A percentile compares a stretch with the other conserved stretches of the same genome.
Evolutionary conservation across 2,888 invertebrate species (phyloP).

Genomic region (Xylota sylvarum): DNA sequence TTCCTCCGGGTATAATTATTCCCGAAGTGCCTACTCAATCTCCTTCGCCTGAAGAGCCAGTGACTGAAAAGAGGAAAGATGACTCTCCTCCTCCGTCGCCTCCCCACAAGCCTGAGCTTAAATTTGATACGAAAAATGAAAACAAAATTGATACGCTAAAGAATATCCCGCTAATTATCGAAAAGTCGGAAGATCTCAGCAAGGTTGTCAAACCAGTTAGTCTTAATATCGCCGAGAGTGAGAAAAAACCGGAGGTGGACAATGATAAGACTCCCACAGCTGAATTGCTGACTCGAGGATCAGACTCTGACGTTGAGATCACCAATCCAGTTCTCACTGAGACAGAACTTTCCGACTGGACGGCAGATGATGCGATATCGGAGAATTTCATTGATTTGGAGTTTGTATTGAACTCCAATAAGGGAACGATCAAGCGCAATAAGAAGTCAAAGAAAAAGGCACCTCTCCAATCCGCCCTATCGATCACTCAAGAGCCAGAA

Average conservation of each 20-base stretch:
- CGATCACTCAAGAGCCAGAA: slow-evolving; percentile 71
- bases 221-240: slow-evolving; percentile 76
- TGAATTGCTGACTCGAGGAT: slow-evolving; percentile 84
- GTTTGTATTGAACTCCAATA: slow-evolving; percentile 86
- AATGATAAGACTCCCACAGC: slow-evolving; percentile 84
- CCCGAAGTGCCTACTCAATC: slow-evolving; percentile 78
- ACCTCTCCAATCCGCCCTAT: slow-evolving; percentile 78
- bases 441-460: slow-evolving; percentile 83
- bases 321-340: slow-evolving; percentile 92
- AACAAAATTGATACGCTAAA: slow-evolving; percentile 84
- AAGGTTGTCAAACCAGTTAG: slow-evolving; percentile 82
- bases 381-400: slow-evolving; percentile 90
- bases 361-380: slow-evolving; percentile 91
- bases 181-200: slow-evolving; percentile 79
- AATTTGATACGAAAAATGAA: slow-evolving; percentile 84
- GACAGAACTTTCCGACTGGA: slow-evolving; percentile 96
- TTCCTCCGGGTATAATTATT: slow-evolving; percentile 83
- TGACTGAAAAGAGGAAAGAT: slow-evolving; percentile 51
- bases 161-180: slow-evolving; percentile 83
- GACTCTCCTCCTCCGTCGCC: slow-evolving; percentile 79
- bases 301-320: slow-evolving; percentile 90
- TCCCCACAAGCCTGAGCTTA: slow-evolving; percentile 81
- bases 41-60: slow-evolving; percentile 64
- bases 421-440: slow-evolving; percentile 83
- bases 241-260: slow-evolving; percentile 79